Percentiles rank a stretch among this genome's conserved stretches.
phyloP scores from a whole-genome alignment of 2,797 vertebrate species.

The Channallabes apus region DNA sequence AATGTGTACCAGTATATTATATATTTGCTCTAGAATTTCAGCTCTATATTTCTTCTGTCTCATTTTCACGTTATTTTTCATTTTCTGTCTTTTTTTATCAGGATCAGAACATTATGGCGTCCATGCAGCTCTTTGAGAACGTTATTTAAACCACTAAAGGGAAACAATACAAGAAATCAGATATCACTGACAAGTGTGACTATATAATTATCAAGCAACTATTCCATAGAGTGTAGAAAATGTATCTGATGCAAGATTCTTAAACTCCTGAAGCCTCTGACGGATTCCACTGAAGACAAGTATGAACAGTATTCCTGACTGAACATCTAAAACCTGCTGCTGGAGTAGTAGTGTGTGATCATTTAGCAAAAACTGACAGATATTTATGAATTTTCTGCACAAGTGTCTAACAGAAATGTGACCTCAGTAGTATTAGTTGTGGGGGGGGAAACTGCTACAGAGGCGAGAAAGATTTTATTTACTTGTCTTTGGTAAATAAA shows the following conservation, averaged over 20 bases:
- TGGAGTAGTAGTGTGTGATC: not conserved
- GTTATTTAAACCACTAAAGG: slow-evolving; percentile 75
- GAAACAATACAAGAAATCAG: not conserved
- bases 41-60: not conserved
- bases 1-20: not conserved
- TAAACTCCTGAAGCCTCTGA: not conserved
- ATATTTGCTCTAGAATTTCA: not conserved
- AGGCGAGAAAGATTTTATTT: not conserved
- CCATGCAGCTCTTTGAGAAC: slow-evolving; percentile 96
- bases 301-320: not conserved
- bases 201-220: not conserved
- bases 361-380: no score
- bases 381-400: not conserved
- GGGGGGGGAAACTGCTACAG: not conserved
- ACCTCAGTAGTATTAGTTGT: not conserved
- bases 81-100: slow-evolving; percentile 59
- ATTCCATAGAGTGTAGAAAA: slow-evolving; percentile 16
- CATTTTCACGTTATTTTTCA: not conserved
- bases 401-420: not conserved
- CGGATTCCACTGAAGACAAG: not conserved
- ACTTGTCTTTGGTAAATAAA: not conserved
- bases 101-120: slow-evolving; percentile 94
- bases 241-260: not conserved
- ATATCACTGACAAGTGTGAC: not conserved
- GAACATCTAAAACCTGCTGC: not conserved